Percentiles rank a stretch among this genome's conserved stretches.
phyloP scores from a whole-genome alignment of 1,140 invertebrate species.

The Tetramorium alpestre region DNA sequence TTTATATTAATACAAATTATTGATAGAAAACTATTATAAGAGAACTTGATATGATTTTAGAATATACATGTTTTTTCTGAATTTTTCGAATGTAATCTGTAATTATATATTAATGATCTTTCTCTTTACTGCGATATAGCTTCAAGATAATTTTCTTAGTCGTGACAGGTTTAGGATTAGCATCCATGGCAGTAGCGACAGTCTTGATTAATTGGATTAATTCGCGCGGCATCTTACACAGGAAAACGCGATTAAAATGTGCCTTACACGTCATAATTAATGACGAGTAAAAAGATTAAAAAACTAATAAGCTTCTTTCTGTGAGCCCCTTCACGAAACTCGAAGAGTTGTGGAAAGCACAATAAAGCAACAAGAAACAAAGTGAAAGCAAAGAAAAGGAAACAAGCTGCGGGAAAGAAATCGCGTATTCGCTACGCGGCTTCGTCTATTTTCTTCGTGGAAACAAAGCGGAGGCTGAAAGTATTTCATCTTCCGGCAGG shows the following conservation, averaged over 20 bases:
- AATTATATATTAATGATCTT: not conserved
- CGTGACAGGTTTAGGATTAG: not conserved
- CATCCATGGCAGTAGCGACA: not conserved
- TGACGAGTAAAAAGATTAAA: conserved; percentile 7
- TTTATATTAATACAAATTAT: not conserved
- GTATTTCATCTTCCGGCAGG: conserved; percentile 10
- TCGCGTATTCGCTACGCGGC: conserved; percentile 1
- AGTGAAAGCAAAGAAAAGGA: not conserved
- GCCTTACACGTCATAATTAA: not conserved
- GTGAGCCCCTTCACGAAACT: not conserved
- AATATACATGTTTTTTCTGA: not conserved
- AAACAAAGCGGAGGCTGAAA: not conserved
- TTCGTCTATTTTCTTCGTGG: conserved; percentile 12
- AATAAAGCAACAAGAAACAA: not conserved
- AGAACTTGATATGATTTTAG: not conserved
- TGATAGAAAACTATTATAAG: not conserved
- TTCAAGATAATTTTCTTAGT: not conserved
- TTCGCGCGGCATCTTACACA: not conserved
- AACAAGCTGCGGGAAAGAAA: not conserved
- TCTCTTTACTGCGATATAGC: not conserved
- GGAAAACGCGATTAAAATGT: conserved; percentile 22
- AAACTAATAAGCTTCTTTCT: conserved; percentile 23
- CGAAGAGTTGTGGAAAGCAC: not conserved
- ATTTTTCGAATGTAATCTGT: not conserved
- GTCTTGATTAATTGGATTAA: conserved; percentile 27